A percentile compares a stretch with the other conserved stretches of the same genome.
Conservation (phyloP, 2,113 vertebrate species). For the Rhineura floridana region DNA sequence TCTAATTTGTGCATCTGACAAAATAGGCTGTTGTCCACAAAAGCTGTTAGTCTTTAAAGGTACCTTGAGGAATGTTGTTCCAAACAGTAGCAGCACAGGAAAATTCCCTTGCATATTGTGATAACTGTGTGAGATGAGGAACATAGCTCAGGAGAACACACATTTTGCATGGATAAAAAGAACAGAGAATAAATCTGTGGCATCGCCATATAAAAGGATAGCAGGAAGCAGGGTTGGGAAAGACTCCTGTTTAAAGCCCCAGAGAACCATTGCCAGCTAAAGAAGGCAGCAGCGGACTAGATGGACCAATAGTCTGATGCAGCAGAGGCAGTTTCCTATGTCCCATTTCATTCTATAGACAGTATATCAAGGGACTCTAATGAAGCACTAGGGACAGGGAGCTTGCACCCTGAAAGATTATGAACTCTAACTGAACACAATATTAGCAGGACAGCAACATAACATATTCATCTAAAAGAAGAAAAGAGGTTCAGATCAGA, state of each 20-base stretch:
- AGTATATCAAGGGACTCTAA: neutral
- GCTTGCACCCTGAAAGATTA: neutral
- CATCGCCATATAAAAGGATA: neutral
- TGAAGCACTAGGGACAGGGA: neutral
- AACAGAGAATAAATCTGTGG: neutral
- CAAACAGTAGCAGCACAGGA: neutral
- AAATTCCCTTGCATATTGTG: neutral
- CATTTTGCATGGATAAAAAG: neutral
- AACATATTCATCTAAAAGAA: neutral
- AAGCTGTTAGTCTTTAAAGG: neutral
- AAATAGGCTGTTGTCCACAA: neutral
- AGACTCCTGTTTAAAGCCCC: too few species aligned
- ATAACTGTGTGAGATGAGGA: neutral
- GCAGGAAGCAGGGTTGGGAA: neutral
- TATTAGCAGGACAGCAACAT: neutral
- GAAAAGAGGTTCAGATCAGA: neutral
- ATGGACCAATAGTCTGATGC: neutral
- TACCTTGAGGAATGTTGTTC: too few species aligned
- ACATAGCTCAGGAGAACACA: neutral
- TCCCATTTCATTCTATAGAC: neutral
- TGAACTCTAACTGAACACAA: neutral
- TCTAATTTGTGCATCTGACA: neutral
- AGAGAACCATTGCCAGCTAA: neutral
- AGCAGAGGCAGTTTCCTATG: neutral
- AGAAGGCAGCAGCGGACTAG: neutral